Evolutionary conservation across 2,888 invertebrate species (phyloP), one percentile per base, ranked within the genome.

Genomic region (Alloplasta piceator): DNA sequence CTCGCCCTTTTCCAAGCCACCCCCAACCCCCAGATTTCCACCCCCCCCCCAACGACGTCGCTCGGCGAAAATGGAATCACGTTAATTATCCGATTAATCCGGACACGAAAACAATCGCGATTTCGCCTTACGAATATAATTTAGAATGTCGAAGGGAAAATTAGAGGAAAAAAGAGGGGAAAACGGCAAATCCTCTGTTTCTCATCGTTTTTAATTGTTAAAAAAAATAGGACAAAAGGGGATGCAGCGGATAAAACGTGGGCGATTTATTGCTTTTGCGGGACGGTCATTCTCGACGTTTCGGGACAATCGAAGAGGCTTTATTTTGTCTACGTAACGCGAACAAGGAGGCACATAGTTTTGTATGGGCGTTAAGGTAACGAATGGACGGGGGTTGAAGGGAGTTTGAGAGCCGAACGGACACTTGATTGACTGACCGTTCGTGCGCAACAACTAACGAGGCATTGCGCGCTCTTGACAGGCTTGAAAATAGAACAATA

Each of bases 401-500:
- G 66, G 66, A 61, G 61, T 61, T 55, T 63, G 63, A 72, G 72
- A 73, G 73, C 63, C 43, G 7, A 66, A 41, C 74, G 26, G 74
- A 71, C 78, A 78, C 71, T 82, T 82, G 82, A 82, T 82, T 82
- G 82, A 78, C 77, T 64, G 77, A 70, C 71, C 64, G 70, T 46
- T 64, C 66, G 66, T 61, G 56, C 70, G 70, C 70, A 73, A 78
- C 68, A 71, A 75, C 78, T 82, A 82, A 82, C 81, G 75, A 82
- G 81, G 74, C 74, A 74, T 81, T 66, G 81, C 74, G 81, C 74
- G 56, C 67, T 75, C 74, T 78, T 78, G 78, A 82, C 78, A 73
- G 71, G 60, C 64, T 75, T 78, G 68, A 71, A 82, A 82, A 78
- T 82, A 43, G 70, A 81, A 81, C 81, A 81, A 82, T 73, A 71